phyloP scores from a whole-genome alignment of 2,113 vertebrate species.

The Rhadina sibilatrix region DNA sequence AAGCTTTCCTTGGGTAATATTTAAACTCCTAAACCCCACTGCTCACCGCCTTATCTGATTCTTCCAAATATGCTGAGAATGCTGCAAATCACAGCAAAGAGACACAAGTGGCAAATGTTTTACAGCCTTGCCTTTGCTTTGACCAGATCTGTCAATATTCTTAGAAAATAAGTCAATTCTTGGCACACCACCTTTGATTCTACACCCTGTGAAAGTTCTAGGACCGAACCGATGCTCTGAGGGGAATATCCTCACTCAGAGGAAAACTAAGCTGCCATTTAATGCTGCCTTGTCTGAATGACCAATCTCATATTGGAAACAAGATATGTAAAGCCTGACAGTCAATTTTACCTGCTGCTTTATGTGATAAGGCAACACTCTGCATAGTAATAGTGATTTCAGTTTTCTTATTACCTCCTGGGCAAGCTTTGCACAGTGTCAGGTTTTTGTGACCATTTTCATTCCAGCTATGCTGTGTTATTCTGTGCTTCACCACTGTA shows the following conservation, averaged over 20 bases:
- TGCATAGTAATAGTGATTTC: background rate
- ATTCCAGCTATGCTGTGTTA: background rate
- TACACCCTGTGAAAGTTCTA: background rate
- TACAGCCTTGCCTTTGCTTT: background rate
- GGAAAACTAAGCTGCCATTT: background rate
- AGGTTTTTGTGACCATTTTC: background rate
- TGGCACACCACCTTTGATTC: background rate
- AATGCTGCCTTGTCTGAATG: background rate
- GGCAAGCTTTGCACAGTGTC: background rate
- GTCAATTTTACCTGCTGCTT: background rate
- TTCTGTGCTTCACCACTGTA: background rate
- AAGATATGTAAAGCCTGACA: background rate
- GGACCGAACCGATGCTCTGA: background rate
- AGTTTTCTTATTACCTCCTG: background rate
- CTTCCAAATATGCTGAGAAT: background rate
- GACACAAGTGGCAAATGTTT: background rate
- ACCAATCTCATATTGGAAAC: background rate
- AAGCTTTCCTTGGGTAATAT: background rate
- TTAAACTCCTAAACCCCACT: background rate
- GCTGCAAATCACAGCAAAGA: background rate
- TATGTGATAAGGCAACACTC: background rate
- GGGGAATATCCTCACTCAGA: background rate
- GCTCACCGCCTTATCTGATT: background rate
- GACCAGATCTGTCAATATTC: background rate
- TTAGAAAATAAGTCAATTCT: background rate